Conservation (phyloP, 2,113 vertebrate genomes). For the Leptocoma aspasia region DNA sequence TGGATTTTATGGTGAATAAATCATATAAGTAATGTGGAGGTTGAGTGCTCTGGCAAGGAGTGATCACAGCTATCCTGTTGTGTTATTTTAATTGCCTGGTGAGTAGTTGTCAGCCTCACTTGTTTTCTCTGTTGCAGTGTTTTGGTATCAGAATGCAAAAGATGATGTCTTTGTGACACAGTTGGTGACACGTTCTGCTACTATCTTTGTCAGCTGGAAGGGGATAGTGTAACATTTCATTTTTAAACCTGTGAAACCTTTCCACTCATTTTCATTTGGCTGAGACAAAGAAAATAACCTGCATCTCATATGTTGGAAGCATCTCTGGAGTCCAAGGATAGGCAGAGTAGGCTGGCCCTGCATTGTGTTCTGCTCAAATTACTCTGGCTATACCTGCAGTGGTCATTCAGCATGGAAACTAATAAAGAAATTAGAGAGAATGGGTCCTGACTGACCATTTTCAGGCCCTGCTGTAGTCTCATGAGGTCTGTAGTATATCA, state of each 20-base stretch:
- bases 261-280: background rate
- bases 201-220: slow-evolving; percentile 13
- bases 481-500: rapidly evolving
- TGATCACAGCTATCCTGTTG: slow-evolving; percentile 1
- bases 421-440: background rate
- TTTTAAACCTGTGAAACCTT: slow-evolving; percentile 38
- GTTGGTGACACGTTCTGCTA: slow-evolving; percentile 5
- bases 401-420: background rate
- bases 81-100: slow-evolving; percentile 30
- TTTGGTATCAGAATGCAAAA: background rate
- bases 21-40: background rate
- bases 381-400: background rate
- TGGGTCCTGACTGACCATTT: background rate
- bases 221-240: background rate
- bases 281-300: slow-evolving; percentile 11
- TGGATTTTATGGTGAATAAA: slow-evolving; percentile 10
- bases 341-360: background rate
- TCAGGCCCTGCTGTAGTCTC: background rate
- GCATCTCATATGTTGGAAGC: background rate
- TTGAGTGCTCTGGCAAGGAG: slow-evolving; percentile 10
- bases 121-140: background rate
- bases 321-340: background rate
- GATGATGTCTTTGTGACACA: background rate
- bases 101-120: background rate
- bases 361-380: background rate